A percentile compares a stretch with the other conserved stretches of the same genome.
Conservation (phyloP, 64 coral and sea anemone species). For the Pachyseris speciosa region DNA sequence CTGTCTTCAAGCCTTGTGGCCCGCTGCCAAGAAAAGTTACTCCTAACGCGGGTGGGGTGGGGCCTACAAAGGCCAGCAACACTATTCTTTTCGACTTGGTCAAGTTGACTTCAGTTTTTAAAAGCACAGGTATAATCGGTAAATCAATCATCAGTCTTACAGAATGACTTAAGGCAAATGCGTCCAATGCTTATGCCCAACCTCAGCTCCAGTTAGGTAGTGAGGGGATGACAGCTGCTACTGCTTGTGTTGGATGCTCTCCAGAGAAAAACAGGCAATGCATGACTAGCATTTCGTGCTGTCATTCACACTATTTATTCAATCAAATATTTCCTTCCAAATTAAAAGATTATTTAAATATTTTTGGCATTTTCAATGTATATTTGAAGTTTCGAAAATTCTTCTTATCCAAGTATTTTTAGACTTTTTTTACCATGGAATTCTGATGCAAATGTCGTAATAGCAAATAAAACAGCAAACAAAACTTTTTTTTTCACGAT, state of each 20-base stretch:
- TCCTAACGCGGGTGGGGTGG: background rate
- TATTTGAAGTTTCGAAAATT: too few species aligned
- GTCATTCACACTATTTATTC: background rate
- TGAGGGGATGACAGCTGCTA: background rate
- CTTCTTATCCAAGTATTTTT: too few species aligned
- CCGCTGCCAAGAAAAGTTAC: constrained; percentile 11
- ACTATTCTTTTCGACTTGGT: background rate
- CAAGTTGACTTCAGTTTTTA: background rate
- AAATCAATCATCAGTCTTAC: background rate
- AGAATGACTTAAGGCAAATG: background rate
- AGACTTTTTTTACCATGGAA: background rate
- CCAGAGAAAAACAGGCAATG: background rate
- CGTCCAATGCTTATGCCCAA: too few species aligned
- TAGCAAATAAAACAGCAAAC: too few species aligned
- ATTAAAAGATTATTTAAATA: background rate
- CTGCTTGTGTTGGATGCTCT: constrained; percentile 7
- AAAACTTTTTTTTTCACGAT: too few species aligned
- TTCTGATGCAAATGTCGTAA: background rate
- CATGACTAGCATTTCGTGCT: background rate
- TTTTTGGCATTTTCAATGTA: background rate
- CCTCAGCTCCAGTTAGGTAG: background rate
- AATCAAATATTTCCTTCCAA: too few species aligned
- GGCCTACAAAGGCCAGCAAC: background rate
- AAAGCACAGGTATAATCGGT: background rate
- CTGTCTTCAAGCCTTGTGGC: constrained; percentile 21